These are phyloP conservation scores for Mellivora capensis DNA, from an alignment of 2,113 vertebrate species.

Conservation along the genomic window DNA sequence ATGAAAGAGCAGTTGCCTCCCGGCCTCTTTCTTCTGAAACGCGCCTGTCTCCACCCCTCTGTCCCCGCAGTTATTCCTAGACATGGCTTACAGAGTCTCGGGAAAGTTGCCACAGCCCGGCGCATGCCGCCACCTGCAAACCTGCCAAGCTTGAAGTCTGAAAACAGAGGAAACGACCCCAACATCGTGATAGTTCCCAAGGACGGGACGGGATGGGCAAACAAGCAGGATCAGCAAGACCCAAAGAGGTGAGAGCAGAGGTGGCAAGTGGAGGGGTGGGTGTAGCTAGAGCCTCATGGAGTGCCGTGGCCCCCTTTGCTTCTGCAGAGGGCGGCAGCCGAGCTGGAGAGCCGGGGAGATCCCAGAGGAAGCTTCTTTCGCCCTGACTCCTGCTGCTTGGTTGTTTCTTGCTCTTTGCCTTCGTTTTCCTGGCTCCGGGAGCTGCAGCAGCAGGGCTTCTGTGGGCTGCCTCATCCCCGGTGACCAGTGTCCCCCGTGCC, in stretches of 20 bases:
- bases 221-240: slow-evolving; percentile 99
- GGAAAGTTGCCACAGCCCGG: slow-evolving; percentile 99
- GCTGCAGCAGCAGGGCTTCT: background rate
- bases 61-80: slow-evolving; percentile 90
- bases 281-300: background rate
- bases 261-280: background rate
- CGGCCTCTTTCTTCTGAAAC: background rate
- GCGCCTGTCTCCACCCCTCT: background rate
- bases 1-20: background rate
- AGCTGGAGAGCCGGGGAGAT: background rate
- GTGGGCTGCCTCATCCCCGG: background rate
- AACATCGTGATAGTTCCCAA: slow-evolving; percentile 99
- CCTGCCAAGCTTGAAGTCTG: slow-evolving; percentile 99
- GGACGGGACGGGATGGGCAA: slow-evolving; percentile 99
- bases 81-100: slow-evolving; percentile 99
- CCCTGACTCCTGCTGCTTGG: background rate
- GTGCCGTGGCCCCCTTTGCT: background rate
- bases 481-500: background rate
- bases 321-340: background rate
- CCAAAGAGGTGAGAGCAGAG: slow-evolving; percentile 92
- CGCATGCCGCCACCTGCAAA: slow-evolving; percentile 99
- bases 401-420: background rate
- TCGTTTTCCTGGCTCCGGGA: background rate
- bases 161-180: slow-evolving; percentile 99
- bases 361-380: fast-evolving